Base-by-base conservation (phyloP, 2,113 vertebrate genomes). In the Gnathonemus echidnorhynchus region DNA sequence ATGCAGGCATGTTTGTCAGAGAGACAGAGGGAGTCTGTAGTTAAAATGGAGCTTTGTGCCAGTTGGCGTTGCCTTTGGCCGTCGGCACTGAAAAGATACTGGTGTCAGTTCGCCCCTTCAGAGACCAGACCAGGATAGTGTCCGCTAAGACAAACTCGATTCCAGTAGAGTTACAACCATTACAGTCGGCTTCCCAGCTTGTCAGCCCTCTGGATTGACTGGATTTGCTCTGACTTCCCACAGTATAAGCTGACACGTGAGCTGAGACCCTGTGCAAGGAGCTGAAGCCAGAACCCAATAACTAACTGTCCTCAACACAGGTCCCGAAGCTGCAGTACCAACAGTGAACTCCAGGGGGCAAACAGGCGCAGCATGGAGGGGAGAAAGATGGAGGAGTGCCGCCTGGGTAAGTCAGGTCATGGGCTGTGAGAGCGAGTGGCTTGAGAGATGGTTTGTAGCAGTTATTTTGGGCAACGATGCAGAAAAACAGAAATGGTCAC, bases 301-400 rank as follows among this genome's bases (percentile, higher is more conserved):
- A 42, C 70, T 17, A n/a, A 48, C 13, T 74, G 17, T 21, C 35
- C 88, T 84, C 27, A 3, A 7, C 17, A 5, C 74, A 89, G 88
- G 74, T 89, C 88, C 88, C 88, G 77, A 11, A 56, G 49, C 88
- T 83, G 74, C 88, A 56, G 88, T 84, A 83, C 74, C 50, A 89
- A 80, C 49, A 35, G 49, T 53, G 88, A 89, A 53, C 74, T 89
- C 15, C 49, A 84, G 88, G 48, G 88, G 70, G 49, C 49, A 46
- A 13, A 53, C 49, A 52, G 62, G 49, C 35, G 35, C 27, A 49
- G 50, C 74, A 45, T 7, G 13, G 88, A 77, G 19, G 70, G 11
- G 70, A 83, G 66, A 66, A 84, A 27, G 48, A 35, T 8, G 21
- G 88, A 89, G 74, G 74, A 56, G 35, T 21, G 50, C 15, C 17